Conservation (phyloP, 2,113 vertebrate species). For the Sigmodon hispidus region DNA sequence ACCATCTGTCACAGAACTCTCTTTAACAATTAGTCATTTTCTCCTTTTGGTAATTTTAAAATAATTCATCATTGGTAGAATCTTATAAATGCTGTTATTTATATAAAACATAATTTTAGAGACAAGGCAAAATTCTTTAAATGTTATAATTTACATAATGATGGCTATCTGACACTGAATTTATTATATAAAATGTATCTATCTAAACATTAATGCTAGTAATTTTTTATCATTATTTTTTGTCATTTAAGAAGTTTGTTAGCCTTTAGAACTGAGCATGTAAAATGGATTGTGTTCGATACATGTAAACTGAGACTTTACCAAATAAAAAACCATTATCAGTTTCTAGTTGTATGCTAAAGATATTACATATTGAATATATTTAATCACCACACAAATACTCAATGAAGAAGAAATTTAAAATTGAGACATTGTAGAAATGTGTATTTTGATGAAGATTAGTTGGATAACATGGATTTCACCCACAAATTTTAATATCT, state of each 20-base stretch:
- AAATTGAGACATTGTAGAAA: neutral
- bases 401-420: neutral
- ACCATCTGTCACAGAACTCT: neutral
- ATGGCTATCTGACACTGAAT: constrained; percentile 17
- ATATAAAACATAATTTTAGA: neutral
- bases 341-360: neutral
- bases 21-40: constrained; percentile 28
- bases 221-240: neutral
- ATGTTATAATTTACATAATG: neutral
- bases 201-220: neutral
- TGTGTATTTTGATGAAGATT: neutral
- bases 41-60: neutral
- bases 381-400: neutral
- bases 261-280: neutral
- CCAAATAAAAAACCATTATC: neutral
- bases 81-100: neutral
- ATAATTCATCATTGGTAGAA: neutral
- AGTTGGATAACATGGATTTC: neutral
- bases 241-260: neutral
- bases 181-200: constrained; percentile 18
- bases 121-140: neutral
- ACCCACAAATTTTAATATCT: neutral
- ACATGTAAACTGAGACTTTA: neutral
- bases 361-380: neutral
- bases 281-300: neutral